Conservation (phyloP, 2,113 vertebrate species). For the Pseudorhombus dupliciocellatus region DNA sequence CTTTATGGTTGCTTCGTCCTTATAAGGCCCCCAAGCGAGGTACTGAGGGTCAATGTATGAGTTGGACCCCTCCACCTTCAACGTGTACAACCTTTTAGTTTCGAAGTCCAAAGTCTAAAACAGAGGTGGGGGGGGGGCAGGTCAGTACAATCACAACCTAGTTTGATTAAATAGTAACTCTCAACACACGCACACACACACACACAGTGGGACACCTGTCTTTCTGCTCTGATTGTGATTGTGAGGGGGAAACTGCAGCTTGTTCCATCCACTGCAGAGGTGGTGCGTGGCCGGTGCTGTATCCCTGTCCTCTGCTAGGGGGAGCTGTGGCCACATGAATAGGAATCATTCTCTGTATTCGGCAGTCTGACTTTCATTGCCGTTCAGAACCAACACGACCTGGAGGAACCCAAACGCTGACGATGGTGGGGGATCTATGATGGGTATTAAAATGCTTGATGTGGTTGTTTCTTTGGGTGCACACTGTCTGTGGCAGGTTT, state of each 20-base stretch:
- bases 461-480: background rate
- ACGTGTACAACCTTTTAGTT: constrained; percentile 89
- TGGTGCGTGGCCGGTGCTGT: constrained; percentile 4
- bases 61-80: constrained; percentile 96
- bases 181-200: background rate
- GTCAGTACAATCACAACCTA: background rate
- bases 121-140: background rate
- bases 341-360: background rate
- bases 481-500: no score
- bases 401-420: background rate
- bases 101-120: constrained; percentile 92
- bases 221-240: background rate
- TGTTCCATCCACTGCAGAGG: constrained; percentile 9
- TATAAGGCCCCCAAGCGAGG: constrained; percentile 94
- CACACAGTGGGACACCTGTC: background rate
- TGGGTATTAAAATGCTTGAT: background rate
- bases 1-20: constrained; percentile 94
- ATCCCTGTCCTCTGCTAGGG: constrained; percentile 54
- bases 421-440: background rate
- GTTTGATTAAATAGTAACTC: background rate
- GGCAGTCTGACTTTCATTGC: background rate
- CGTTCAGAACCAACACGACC: constrained; percentile 7
- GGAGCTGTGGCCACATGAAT: constrained; percentile 76
- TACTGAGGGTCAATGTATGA: constrained; percentile 90
- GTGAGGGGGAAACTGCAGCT: background rate